phyloP scores from a whole-genome alignment of 37 sponge, comb jelly and placozoan genomes.

The Cladorhizidae sp. region DNA sequence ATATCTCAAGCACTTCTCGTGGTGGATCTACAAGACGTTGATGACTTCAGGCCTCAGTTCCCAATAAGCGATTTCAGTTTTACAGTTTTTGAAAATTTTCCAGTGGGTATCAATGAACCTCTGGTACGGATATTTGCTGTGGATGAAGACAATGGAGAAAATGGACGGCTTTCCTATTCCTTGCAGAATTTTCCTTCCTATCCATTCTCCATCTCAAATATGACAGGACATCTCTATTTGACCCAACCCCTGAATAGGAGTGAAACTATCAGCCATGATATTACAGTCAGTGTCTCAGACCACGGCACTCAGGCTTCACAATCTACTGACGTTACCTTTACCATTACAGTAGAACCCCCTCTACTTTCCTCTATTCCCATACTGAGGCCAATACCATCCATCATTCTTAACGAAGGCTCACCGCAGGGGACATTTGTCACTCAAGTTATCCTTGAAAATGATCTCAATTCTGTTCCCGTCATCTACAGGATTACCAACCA shows the following conservation, averaged over 20 bases:
- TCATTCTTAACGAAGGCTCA: conserved; percentile 13
- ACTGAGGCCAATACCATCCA: not conserved
- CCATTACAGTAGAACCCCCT: not conserved
- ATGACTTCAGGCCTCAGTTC: conserved; percentile 66
- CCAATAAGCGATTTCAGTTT: conserved; percentile 12
- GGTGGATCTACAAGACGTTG: conserved; percentile 52
- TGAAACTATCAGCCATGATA: not conserved
- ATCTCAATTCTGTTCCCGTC: not conserved
- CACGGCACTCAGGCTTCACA: too few species aligned
- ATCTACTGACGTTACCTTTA: not conserved
- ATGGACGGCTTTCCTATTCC: conserved; percentile 25
- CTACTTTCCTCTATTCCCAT: not conserved
- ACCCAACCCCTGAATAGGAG: conserved; percentile 27
- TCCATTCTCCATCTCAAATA: conserved; percentile 44
- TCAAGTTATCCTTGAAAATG: not conserved
- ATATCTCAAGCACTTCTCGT: conserved; percentile 39
- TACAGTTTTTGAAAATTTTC: conserved; percentile 31
- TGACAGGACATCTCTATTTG: conserved; percentile 57
- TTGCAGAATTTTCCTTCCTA: not conserved
- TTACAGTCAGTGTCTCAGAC: conserved; percentile 38
- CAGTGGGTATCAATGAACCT: not conserved
- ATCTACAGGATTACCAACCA: not conserved
- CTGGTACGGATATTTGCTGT: conserved; percentile 49
- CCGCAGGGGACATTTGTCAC: conserved; percentile 18
- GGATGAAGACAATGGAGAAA: conserved; percentile 39